These are phyloP conservation scores for Anthoscopus minutus DNA, from an alignment of 2,113 vertebrate genomes.

Conservation along the genomic window DNA sequence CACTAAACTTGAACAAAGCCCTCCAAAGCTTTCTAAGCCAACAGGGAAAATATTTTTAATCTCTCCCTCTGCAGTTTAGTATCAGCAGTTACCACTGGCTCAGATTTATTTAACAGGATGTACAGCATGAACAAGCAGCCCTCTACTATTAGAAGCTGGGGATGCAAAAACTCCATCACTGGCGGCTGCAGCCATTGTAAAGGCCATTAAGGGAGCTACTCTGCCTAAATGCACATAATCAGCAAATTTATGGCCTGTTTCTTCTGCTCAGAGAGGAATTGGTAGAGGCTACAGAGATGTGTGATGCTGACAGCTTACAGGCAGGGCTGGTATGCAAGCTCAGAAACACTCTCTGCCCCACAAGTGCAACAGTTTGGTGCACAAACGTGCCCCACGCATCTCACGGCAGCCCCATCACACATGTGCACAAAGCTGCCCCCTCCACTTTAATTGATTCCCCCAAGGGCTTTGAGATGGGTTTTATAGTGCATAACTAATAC, in stretches of 20 bases:
- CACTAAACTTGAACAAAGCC: background rate
- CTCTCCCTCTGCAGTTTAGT: background rate
- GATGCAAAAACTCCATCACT: constrained; percentile 37
- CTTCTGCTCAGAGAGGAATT: background rate
- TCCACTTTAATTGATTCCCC: constrained; percentile 30
- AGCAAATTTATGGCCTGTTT: constrained; percentile 54
- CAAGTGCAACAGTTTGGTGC: background rate
- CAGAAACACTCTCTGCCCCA: background rate
- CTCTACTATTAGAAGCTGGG: background rate
- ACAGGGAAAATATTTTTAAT: background rate
- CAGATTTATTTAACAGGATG: constrained; percentile 30
- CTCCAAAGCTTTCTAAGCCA: background rate
- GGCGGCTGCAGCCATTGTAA: background rate
- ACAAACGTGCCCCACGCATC: background rate
- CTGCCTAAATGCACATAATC: constrained; percentile 56
- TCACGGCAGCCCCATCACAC: background rate
- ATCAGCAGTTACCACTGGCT: background rate
- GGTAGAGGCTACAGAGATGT: background rate
- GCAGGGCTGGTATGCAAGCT: background rate
- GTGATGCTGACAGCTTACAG: constrained; percentile 3
- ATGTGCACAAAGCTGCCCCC: background rate
- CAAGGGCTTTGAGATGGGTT: constrained; percentile 33
- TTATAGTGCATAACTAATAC: constrained; percentile 69
- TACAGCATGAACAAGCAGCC: background rate
- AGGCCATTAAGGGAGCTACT: constrained; percentile 51